Conservation (phyloP, 2,888 invertebrate species). For the Microctonus hyperodae region DNA sequence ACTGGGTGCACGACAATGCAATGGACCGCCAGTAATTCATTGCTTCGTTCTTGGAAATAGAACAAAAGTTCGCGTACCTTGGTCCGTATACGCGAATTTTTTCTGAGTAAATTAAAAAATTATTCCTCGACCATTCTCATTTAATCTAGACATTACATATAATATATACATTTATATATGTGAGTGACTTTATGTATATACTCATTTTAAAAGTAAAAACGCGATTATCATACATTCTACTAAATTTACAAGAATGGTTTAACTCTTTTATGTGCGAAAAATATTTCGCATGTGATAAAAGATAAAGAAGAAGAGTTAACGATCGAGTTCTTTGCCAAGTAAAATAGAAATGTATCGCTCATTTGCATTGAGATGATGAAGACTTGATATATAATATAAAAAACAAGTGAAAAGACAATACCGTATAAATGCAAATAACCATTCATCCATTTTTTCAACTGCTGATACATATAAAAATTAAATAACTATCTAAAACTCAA, state of each 20-base stretch:
- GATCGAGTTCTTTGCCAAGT: not conserved
- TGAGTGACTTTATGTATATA: conserved; percentile 13
- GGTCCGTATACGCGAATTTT: conserved; percentile 20
- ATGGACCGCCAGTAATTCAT: conserved; percentile 25
- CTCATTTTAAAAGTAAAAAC: conserved; percentile 4
- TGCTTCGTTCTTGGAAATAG: conserved; percentile 21
- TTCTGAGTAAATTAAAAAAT: conserved; percentile 2
- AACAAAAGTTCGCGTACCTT: conserved; percentile 28
- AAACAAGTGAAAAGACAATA: conserved; percentile 7
- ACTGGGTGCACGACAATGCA: conserved; percentile 16
- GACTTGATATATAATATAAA: not conserved
- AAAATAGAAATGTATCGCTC: conserved; percentile 19
- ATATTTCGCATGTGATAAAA: conserved; percentile 24
- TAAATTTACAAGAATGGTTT: conserved; percentile 7
- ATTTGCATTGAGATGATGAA: conserved; percentile 25
- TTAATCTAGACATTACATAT: conserved; percentile 29
- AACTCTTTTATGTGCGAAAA: conserved; percentile 1
- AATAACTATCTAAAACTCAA: not conserved
- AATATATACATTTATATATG: no score
- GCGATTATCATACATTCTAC: conserved; percentile 16
- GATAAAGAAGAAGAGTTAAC: not conserved
- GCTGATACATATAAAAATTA: not conserved
- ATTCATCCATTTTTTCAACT: not conserved
- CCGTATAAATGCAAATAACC: not conserved
- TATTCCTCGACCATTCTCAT: conserved; percentile 28